phyloP scores from a whole-genome alignment of 2,888 invertebrate genomes.

The Nomada fabriciana region DNA sequence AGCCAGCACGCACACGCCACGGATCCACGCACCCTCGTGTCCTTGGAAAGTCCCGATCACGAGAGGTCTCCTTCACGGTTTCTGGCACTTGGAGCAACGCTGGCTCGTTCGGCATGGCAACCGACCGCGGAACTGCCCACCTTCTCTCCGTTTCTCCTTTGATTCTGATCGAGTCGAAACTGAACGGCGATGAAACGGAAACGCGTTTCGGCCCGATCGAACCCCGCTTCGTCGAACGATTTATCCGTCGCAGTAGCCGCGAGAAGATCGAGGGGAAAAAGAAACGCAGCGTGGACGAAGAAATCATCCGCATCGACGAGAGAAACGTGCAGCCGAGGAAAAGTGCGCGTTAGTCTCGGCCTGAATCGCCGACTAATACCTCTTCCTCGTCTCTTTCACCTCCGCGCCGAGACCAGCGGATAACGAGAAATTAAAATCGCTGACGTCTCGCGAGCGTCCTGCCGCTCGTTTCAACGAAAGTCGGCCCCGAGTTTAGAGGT shows the following conservation, averaged over 20 bases:
- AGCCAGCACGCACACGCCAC: slow-evolving; percentile 52
- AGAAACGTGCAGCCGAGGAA: slow-evolving; percentile 81
- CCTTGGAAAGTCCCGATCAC: slow-evolving; percentile 72
- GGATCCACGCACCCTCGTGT: slow-evolving; percentile 68
- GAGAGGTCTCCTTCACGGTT: slow-evolving; percentile 75
- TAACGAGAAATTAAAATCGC: slow-evolving; percentile 67
- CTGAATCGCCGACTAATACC: slow-evolving; percentile 83
- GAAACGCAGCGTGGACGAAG: slow-evolving; percentile 50
- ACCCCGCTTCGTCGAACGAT: background rate
- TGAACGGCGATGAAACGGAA: background rate
- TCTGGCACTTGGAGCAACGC: slow-evolving; percentile 67
- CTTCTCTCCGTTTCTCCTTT: slow-evolving; percentile 19
- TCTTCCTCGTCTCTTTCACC: slow-evolving; percentile 68
- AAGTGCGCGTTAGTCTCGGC: slow-evolving; percentile 84
- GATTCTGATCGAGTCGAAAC: slow-evolving; percentile 25
- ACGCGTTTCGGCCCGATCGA: background rate
- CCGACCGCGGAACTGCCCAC: slow-evolving; percentile 41
- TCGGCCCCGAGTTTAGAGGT: slow-evolving; percentile 10
- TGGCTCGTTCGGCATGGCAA: slow-evolving; percentile 60
- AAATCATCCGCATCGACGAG: slow-evolving; percentile 67
- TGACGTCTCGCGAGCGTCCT: slow-evolving; percentile 16
- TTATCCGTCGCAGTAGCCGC: background rate
- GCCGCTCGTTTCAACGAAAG: slow-evolving; percentile 31
- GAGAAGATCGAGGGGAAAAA: background rate
- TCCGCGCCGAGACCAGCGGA: slow-evolving; percentile 20